Conservation (phyloP, 2,888 invertebrate species). For the Cremastinae sp. region DNA sequence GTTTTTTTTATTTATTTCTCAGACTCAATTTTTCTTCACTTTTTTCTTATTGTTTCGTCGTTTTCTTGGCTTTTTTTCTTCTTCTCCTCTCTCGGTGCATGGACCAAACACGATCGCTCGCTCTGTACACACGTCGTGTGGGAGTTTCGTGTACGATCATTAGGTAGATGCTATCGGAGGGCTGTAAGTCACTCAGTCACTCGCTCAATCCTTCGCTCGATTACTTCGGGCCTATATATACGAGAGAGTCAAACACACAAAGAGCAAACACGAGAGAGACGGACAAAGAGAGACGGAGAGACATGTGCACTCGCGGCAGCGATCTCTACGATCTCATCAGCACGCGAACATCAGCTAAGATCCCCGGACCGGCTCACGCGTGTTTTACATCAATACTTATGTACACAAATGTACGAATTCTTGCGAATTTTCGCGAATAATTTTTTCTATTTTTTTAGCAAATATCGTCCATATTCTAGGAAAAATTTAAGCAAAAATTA, state of each 20-base stretch:
- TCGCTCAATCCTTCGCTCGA: constrained; percentile 71
- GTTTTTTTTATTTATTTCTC: constrained; percentile 7
- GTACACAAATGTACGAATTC: not conserved
- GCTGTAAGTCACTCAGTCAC: constrained; percentile 77
- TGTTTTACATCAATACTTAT: constrained; percentile 21
- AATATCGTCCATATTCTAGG: no score
- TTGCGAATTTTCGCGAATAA: not conserved
- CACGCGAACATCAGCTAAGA: constrained; percentile 47
- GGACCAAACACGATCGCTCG: constrained; percentile 48
- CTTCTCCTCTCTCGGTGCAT: constrained; percentile 9
- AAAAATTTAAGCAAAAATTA: no score
- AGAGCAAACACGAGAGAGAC: constrained; percentile 32
- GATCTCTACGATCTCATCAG: constrained; percentile 58
- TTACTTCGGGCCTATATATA: constrained; percentile 67
- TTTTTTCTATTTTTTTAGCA: no score
- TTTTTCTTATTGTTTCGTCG: constrained; percentile 9
- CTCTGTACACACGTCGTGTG: constrained; percentile 67
- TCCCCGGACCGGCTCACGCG: constrained; percentile 38
- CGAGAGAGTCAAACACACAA: constrained; percentile 41
- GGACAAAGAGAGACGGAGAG: constrained; percentile 30
- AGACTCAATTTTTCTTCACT: constrained; percentile 1
- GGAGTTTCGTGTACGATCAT: constrained; percentile 78
- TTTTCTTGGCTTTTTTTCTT: not conserved
- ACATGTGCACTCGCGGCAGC: constrained; percentile 37
- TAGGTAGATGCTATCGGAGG: constrained; percentile 76